These are phyloP conservation scores for Mesocricetus auratus DNA, from an alignment of 2,113 vertebrate genomes.

Conservation along the genomic window DNA sequence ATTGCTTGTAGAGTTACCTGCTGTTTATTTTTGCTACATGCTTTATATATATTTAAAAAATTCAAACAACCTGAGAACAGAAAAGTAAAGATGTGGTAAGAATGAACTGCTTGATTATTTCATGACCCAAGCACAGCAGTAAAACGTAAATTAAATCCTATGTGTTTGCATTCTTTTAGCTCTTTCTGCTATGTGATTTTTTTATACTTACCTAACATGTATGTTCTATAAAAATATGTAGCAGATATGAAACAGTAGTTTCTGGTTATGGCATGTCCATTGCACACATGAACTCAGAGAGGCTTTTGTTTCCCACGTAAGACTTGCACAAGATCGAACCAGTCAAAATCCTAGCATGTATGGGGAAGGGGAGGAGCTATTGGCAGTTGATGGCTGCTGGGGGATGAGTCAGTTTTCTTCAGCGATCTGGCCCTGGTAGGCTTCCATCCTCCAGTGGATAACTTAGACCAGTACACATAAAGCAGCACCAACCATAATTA, in stretches of 20 bases:
- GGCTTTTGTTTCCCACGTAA: no score
- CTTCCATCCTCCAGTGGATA: background rate
- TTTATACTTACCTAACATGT: background rate
- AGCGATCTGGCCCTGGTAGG: background rate
- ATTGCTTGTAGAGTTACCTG: background rate
- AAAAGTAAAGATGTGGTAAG: background rate
- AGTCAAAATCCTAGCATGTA: no score
- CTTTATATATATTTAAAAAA: background rate
- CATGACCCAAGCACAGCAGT: background rate
- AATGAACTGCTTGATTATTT: background rate
- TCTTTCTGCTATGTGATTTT: background rate
- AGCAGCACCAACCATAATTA: background rate
- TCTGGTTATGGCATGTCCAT: background rate
- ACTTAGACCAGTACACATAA: background rate
- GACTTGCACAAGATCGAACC: background rate
- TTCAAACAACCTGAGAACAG: background rate
- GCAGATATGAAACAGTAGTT: background rate
- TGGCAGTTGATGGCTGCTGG: background rate
- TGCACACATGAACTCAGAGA: background rate
- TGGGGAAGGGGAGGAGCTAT: background rate
- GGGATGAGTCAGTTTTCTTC: background rate
- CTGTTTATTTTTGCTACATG: background rate
- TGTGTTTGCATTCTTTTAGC: background rate
- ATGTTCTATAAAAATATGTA: background rate
- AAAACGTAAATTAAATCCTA: background rate